A percentile compares a stretch with the other conserved stretches of the same genome.
These are phyloP conservation scores for Zaprionus kolodkinae DNA, from an alignment of 1,140 invertebrate genomes.

Conservation along the genomic window DNA sequence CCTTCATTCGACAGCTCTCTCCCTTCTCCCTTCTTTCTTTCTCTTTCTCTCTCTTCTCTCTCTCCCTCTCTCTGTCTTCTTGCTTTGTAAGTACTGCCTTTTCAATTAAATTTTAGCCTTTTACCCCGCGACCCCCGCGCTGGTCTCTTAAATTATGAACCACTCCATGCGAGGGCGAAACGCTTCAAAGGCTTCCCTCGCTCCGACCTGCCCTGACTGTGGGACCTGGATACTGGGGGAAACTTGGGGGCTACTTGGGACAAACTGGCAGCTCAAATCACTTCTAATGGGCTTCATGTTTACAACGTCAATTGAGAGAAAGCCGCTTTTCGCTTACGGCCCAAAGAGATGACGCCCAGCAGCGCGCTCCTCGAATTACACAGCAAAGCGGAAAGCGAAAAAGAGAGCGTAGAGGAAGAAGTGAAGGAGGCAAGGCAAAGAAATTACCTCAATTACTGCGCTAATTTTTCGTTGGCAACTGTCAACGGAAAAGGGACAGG, in stretches of 20 bases:
- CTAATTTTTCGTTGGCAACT: slow-evolving; percentile 57
- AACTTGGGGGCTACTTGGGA: slow-evolving; percentile 26
- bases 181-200: slow-evolving; percentile 70
- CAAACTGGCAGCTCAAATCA: slow-evolving; percentile 75
- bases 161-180: slow-evolving; percentile 11
- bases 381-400: slow-evolving; percentile 17
- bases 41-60: neutral
- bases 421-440: slow-evolving; percentile 33
- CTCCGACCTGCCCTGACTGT: too few relatives aligned
- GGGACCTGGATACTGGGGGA: neutral
- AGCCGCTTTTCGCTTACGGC: slow-evolving; percentile 71
- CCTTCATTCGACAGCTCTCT: neutral
- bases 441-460: slow-evolving; percentile 78
- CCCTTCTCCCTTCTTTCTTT: neutral
- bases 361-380: slow-evolving; percentile 57
- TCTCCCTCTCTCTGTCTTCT: slow-evolving; percentile 8
- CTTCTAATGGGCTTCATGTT: slow-evolving; percentile 83
- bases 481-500: slow-evolving; percentile 19
- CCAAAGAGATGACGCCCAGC: slow-evolving; percentile 55
- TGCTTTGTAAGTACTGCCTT: slow-evolving; percentile 61
- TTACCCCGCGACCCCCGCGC: slow-evolving; percentile 25
- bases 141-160: slow-evolving; percentile 63
- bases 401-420: slow-evolving; percentile 18
- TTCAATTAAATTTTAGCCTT: slow-evolving; percentile 75
- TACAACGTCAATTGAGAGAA: slow-evolving; percentile 83